Conservation (phyloP, 2,113 vertebrate genomes). For the Tachuris rubrigastra region DNA sequence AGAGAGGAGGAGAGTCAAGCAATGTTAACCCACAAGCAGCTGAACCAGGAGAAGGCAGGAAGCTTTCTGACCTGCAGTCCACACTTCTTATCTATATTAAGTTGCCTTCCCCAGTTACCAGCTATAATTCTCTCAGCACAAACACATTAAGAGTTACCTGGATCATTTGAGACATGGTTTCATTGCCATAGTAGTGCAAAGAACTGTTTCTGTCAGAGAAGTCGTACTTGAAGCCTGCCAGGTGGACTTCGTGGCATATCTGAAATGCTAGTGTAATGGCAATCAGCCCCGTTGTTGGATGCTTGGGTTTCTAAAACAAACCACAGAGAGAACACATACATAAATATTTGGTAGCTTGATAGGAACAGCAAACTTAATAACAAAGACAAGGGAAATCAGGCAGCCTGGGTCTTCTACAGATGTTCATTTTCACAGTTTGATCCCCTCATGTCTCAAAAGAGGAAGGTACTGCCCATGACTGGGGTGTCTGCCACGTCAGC, state of each 20-base stretch:
- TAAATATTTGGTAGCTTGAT: neutral
- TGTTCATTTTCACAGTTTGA: neutral
- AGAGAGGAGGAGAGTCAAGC: neutral
- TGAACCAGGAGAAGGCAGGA: neutral
- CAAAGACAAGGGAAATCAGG: neutral
- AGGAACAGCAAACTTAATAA: neutral
- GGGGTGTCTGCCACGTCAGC: rapidly evolving
- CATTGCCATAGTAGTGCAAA: slow-evolving; percentile 82
- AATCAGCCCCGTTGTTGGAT: slow-evolving; percentile 82
- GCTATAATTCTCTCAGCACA: neutral
- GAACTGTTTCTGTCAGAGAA: slow-evolving; percentile 71
- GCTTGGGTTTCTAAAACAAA: slow-evolving; percentile 75
- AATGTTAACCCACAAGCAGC: neutral
- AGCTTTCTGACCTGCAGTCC: neutral
- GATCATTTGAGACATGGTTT: slow-evolving; percentile 81
- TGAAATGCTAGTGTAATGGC: slow-evolving; percentile 79
- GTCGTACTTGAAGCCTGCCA: slow-evolving; percentile 82
- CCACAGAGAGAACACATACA: neutral
- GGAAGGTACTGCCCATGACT: too few relatives aligned
- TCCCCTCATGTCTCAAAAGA: rapidly evolving
- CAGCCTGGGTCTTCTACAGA: neutral
- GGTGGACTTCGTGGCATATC: slow-evolving; percentile 80
- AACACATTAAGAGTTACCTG: slow-evolving; percentile 67
- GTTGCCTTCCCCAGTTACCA: neutral
- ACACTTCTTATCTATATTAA: neutral